Conservation (phyloP, 1,140 invertebrate species). For the Musca vetustissima region DNA sequence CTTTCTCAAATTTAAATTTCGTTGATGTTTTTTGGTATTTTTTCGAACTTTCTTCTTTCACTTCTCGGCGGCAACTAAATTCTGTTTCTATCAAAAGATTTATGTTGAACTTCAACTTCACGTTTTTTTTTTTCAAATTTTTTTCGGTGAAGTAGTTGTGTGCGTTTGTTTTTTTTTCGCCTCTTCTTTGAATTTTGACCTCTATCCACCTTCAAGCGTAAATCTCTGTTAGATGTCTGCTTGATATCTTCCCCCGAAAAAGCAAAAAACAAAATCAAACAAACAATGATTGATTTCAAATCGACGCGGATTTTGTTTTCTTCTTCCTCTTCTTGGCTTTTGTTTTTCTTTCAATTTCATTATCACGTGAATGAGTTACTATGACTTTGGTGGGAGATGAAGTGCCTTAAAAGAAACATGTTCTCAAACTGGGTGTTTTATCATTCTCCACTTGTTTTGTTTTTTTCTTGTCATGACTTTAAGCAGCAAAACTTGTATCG, state of each 20-base stretch:
- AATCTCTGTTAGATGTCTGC: too few relatives aligned
- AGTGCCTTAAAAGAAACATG: background rate
- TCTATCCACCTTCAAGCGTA: too few relatives aligned
- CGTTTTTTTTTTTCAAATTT: background rate
- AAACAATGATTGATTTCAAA: conserved; percentile 4
- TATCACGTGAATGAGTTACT: background rate
- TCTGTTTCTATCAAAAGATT: background rate
- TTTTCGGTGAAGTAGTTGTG: background rate
- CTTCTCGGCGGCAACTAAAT: background rate
- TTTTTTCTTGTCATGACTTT: background rate
- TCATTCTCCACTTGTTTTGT: background rate
- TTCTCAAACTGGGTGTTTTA: background rate
- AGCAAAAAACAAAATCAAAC: too few relatives aligned
- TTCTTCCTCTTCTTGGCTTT: background rate
- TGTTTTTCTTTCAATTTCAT: background rate
- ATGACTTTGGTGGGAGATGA: too few relatives aligned
- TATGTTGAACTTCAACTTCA: background rate
- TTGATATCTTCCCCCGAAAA: too few relatives aligned
- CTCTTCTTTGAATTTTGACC: too few relatives aligned
- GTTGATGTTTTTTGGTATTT: too few relatives aligned
- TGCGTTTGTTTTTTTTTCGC: background rate
- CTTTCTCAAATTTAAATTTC: background rate
- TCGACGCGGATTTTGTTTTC: background rate
- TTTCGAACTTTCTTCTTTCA: conserved; percentile 19
- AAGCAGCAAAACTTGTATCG: too few relatives aligned